phyloP scores from a whole-genome alignment of 2,888 invertebrate species.

The Phorcus lineatus region DNA sequence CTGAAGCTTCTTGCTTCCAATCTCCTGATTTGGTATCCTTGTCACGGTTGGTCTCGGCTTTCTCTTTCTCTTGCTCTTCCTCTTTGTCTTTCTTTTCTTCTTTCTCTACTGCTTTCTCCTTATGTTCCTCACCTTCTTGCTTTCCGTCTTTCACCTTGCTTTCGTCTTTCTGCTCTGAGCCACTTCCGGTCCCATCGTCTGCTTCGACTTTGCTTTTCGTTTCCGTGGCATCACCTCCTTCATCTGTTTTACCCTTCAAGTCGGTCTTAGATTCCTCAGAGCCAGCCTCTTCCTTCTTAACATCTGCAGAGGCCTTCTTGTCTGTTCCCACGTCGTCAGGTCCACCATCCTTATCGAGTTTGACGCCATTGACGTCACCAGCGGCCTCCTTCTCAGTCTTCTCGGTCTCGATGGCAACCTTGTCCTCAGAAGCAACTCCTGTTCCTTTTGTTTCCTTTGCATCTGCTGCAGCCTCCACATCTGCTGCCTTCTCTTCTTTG shows the following conservation, averaged over 20 bases:
- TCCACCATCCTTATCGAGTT: not conserved
- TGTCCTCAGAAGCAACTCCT: no score
- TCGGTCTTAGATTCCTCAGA: slow-evolving; percentile 6
- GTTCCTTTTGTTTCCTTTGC: not conserved
- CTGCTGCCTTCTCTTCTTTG: slow-evolving; percentile 1
- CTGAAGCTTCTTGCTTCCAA: no score
- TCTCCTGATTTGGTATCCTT: not conserved
- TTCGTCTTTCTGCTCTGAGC: not conserved
- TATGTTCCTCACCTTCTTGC: not conserved
- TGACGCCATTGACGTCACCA: no score
- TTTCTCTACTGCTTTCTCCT: not conserved
- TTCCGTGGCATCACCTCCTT: not conserved
- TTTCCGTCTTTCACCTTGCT: not conserved
- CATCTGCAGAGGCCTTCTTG: not conserved
- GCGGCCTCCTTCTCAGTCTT: no score
- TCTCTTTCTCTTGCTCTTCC: slow-evolving; percentile 17
- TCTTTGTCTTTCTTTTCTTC: not conserved
- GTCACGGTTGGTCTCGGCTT: not conserved
- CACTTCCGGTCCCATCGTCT: not conserved
- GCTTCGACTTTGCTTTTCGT: not conserved
- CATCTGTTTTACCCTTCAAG: not conserved
- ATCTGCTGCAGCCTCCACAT: not conserved
- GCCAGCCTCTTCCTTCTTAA: slow-evolving; percentile 4
- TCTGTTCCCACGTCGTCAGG: not conserved
- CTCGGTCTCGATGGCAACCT: no score